Evolutionary conservation across 2,113 vertebrate genomes (phyloP), one percentile per base, ranked within the genome.

Genomic region (Gadus macrocephalus): DNA sequence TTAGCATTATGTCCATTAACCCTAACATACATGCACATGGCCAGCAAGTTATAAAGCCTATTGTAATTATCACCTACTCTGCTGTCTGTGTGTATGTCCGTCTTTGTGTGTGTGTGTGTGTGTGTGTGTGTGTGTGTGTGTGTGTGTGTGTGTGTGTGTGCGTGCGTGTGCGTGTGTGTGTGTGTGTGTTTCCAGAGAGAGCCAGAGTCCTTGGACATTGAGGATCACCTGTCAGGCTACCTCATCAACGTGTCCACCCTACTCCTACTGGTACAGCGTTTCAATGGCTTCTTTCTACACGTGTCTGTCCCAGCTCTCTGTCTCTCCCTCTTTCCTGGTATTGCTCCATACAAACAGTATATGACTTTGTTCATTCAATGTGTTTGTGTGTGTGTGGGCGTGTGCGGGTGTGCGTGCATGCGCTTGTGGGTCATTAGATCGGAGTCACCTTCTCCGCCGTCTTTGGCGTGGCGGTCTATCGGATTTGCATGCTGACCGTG

Each of bases 391-490:
- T 49, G 42, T 49, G 42, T 12, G 42, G 1, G 42, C 9, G 12
- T 49, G 42, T 7, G 42, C 9, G 38, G 4, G 5, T 9, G 42
- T 22, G n/a, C 8, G 38, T 66, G 15, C 77, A 64, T 64, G 68
- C 17, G n/a, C 0, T 20, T 17, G 22, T 27, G 66, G 19, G 35
- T 64, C 11, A 58, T 70, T 81, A 99, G 97, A 92, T 98, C 2
- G 91, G 91, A 17, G 88, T 97, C 74, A 96, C 96, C 0, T 96
- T 98, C 83, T 96, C 96, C 0, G 93, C 95, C 0, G 97, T 98
- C 79, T 93, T 95, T 68, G 96, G 95, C 1, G 95, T 99, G 80
- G 96, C 94, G 0, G 87, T 98, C 0, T 99, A 98, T 71, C 91
- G 97, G 0, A 96, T 98, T 81, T 95, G 94, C 5, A 94, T 93